Base-by-base conservation (phyloP, 1,140 invertebrate species). In the Hirudo medicinalis region DNA sequence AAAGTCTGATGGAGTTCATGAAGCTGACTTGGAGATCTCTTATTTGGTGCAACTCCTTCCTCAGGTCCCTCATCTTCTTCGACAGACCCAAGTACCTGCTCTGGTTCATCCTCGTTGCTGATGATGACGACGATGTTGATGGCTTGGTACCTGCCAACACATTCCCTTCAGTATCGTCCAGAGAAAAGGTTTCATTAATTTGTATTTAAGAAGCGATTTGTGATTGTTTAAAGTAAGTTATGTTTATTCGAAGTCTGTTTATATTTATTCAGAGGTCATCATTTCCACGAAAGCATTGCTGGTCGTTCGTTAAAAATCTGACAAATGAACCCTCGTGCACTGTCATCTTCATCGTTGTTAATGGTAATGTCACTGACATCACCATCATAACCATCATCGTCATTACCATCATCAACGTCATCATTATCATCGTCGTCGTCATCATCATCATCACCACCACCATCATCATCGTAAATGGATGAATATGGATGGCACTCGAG, bases 31-130 rank as follows among this genome's bases (percentile, higher is more conserved):
- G 57, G 8, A 63, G 57, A 1, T 63, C 57, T 20, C 57, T 22
- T 25, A 63, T 22, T 32, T 63, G 57, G 20, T 63, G 22, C 57
- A 63, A 63, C 8, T 63, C 57, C 57, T 63, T 63, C 57, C 57
- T 63, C 6, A 63, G 57, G 22, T 63, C 57, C 29, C 57, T 63
- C 11, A 63, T 32, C 22, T 32, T 22, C 57, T 32, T 63, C 22
- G 22, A 25, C 15, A 63, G 57, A 32, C 57, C 22, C 22, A 32
- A 63, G 22, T 25, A 25, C 20, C 29, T 63, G 57, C 22, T 13
- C 22, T 22, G 57, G 57, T 25, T 63, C 11, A 32, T 63, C 29
- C 57, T 8, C 1, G 29, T 5, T 63, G 57, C 11, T 22, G 22
- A 8, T 32, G 57, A 4, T 63, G 57, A 4, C 15, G 57, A 63